Conservation (phyloP, 2,113 vertebrate genomes). For the Ptyas mucosa region DNA sequence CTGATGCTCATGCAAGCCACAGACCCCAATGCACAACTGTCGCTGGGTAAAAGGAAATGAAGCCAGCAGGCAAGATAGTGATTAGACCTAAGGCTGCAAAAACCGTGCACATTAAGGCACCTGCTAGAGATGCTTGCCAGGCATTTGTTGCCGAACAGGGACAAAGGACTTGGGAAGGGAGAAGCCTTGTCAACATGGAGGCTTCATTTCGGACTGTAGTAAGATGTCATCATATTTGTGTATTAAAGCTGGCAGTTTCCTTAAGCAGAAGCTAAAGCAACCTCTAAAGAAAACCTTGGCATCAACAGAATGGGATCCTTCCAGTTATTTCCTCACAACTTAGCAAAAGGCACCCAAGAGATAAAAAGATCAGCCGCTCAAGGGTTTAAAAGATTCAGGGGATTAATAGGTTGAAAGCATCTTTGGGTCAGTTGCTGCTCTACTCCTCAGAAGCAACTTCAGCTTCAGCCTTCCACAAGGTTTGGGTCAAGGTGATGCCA, state of each 20-base stretch:
- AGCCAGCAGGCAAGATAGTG: slow-evolving; percentile 37
- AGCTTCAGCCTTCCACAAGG: background rate
- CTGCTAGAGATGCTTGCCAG: slow-evolving; percentile 2
- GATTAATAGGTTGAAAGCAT: background rate
- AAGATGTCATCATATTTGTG: slow-evolving; percentile 58
- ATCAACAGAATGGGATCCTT: slow-evolving; percentile 42
- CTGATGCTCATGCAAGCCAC: background rate
- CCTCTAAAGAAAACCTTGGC: slow-evolving; percentile 37
- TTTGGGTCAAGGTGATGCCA: background rate
- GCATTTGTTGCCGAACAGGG: slow-evolving; percentile 23
- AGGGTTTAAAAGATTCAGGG: background rate
- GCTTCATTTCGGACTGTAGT: slow-evolving; percentile 44
- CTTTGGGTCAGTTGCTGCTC: background rate
- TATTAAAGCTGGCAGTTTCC: slow-evolving; percentile 61
- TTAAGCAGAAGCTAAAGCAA: slow-evolving; percentile 37
- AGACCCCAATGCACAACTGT: background rate
- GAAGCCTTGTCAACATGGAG: background rate
- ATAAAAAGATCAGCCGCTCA: slow-evolving; percentile 31
- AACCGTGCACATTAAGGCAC: background rate
- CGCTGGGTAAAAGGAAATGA: slow-evolving; percentile 1
- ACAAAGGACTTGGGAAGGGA: slow-evolving; percentile 23
- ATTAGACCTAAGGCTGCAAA: slow-evolving; percentile 39
- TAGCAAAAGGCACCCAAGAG: slow-evolving; percentile 47
- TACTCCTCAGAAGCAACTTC: background rate
- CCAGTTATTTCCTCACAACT: slow-evolving; percentile 37